Conservation (phyloP, 2,797 vertebrate genomes). For the Naso thynnoides region DNA sequence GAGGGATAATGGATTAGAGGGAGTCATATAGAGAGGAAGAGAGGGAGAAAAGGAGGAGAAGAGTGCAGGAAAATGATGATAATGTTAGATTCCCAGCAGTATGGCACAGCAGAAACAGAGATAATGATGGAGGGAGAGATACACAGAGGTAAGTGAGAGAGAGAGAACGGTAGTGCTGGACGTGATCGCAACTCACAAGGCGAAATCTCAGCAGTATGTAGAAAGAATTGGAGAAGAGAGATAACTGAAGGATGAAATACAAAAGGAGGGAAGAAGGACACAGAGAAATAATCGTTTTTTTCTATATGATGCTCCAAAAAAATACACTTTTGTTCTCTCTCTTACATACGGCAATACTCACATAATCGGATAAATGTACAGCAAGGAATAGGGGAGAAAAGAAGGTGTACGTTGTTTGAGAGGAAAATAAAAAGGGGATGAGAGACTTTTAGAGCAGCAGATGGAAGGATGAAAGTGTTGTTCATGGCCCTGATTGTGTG, state of each 20-base stretch:
- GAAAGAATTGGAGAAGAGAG: conserved; percentile 36
- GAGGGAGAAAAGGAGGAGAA: conserved; percentile 32
- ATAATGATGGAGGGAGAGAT: conserved; percentile 69
- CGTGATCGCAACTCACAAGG: conserved; percentile 48
- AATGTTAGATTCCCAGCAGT: conserved; percentile 70
- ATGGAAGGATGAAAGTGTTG: conserved; percentile 65
- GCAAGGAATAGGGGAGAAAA: conserved; percentile 29
- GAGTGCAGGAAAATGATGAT: conserved; percentile 64
- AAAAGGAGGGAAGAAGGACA: conserved; percentile 29
- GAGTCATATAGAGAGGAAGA: conserved; percentile 52
- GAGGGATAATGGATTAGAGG: conserved; percentile 73
- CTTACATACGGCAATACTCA: background rate
- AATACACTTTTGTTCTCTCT: background rate
- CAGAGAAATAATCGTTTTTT: conserved; percentile 25
- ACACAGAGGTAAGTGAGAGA: conserved; percentile 33
- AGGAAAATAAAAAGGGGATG: conserved; percentile 4
- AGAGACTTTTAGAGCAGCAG: conserved; percentile 52
- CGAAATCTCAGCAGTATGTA: conserved; percentile 55
- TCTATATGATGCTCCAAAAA: conserved; percentile 17
- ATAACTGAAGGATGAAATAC: conserved; percentile 29
- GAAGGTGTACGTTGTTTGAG: conserved; percentile 9
- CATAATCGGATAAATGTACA: conserved; percentile 40
- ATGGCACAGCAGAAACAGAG: conserved; percentile 62
- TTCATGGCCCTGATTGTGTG: conserved; percentile 45
- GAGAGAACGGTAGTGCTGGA: conserved; percentile 36